A percentile compares a stretch with the other conserved stretches of the same genome.
Evolutionary conservation across 1,140 invertebrate genomes (phyloP).

Genomic region (Drosophila pandora): DNA sequence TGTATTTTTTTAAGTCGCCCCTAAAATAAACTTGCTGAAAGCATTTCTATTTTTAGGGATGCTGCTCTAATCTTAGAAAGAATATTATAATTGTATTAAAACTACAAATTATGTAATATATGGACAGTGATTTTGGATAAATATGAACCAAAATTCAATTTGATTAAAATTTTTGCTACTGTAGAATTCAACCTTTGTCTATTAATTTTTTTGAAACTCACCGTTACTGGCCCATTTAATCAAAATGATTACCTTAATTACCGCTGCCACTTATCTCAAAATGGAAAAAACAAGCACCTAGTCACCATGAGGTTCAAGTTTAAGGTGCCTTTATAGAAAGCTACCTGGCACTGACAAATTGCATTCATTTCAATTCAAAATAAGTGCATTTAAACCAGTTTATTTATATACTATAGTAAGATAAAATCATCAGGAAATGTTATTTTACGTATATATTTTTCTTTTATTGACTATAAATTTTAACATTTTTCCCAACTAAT

Average conservation of each 20-base stretch:
- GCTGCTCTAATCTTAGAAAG: background rate
- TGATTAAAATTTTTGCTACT: background rate
- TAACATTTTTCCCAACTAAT: background rate
- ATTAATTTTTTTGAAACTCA: background rate
- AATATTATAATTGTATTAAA: background rate
- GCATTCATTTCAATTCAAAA: background rate
- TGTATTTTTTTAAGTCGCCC: background rate
- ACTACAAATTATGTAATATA: too few species aligned
- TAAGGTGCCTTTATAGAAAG: conserved; percentile 6
- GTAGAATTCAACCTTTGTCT: background rate
- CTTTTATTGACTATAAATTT: background rate
- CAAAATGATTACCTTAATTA: background rate
- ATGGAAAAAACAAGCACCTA: background rate
- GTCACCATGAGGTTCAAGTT: conserved; percentile 9
- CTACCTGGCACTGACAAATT: background rate
- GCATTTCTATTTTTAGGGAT: background rate
- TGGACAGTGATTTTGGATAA: background rate
- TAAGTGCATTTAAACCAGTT: conserved; percentile 18
- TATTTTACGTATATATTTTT: background rate
- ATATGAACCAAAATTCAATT: background rate
- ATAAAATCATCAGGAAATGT: too few species aligned
- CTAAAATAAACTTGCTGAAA: background rate
- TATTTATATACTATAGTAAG: conserved; percentile 12
- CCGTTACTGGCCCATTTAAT: background rate
- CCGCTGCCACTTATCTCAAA: background rate